Evolutionary conservation across 2,888 invertebrate species (phyloP).

Genomic region (Chrysolina haemoptera): DNA sequence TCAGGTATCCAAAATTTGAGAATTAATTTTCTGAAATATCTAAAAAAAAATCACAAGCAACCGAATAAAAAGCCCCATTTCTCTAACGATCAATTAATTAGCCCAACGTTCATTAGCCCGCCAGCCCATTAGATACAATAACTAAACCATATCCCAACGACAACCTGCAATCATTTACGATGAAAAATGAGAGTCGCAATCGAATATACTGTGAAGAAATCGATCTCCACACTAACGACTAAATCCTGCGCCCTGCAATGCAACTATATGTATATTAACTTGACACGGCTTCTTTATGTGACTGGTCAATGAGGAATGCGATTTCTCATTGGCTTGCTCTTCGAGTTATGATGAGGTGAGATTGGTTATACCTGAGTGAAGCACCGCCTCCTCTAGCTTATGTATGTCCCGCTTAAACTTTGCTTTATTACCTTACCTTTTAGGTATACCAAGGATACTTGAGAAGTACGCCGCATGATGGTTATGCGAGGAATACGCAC

Average conservation of each 20-base stretch:
- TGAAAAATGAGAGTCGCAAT: constrained; percentile 18
- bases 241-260: constrained; percentile 45
- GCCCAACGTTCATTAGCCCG: too few species aligned
- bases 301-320: constrained; percentile 69
- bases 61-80: too few species aligned
- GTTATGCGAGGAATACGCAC: neutral
- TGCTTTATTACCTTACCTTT: constrained; percentile 67
- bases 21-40: too few species aligned
- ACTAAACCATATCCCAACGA: neutral
- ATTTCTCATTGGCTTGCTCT: constrained; percentile 67
- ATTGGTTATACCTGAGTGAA: constrained; percentile 68
- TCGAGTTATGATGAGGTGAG: constrained; percentile 70
- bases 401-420: constrained; percentile 67
- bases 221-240: constrained; percentile 27
- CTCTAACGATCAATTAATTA: too few species aligned
- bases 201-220: constrained; percentile 28
- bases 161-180: neutral
- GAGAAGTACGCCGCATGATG: constrained; percentile 1
- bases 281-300: constrained; percentile 68
- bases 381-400: constrained; percentile 67
- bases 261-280: constrained; percentile 63
- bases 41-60: too few species aligned
- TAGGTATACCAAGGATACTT: constrained; percentile 51
- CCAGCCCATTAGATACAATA: neutral
- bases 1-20: too few species aligned